Evolutionary conservation across 2,113 vertebrate genomes (phyloP), one percentile per base, ranked within the genome.

Genomic region (Coptodon rendalli): DNA sequence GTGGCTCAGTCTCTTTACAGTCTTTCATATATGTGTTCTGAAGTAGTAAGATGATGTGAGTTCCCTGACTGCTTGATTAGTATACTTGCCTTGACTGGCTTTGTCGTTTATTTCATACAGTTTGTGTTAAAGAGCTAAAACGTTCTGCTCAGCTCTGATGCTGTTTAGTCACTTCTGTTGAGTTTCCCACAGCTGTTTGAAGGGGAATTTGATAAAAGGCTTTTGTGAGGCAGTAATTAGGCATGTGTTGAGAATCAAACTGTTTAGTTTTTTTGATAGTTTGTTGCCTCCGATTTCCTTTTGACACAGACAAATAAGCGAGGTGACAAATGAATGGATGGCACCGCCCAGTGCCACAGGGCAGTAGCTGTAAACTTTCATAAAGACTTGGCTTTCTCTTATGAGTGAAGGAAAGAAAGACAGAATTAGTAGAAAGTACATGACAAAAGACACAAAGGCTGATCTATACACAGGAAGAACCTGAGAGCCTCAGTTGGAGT

Each of bases 231-330:
- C 6, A 4, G 68, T 76, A 48, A 76, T 29, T 76, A 76, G 40
- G 40, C 24, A 3, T 76, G 40, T 5, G 13, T 80, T 36, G 27
- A 14, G 48, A 56, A 53, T 38, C 10, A 36, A 76, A 73, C 53
- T 66, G 14, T 56, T 8, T 57, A 16, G 24, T 12, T 24, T 73
- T 61, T 66, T 11, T 89, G 71, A 81, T 73, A 86, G 61, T 84
- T 83, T 76, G 22, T 10, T 73, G 8, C 22, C n/a, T 73, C 14
- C 1, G 13, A 17, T 29, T 48, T 73, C 6, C 4, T 29, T 10
- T 45, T 73, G 3, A 73, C 40, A 73, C 22, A 73, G 10, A 63
- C 59, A 63, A 63, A 5, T 63, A 36, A 63, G 36, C 2, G 0
- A 63, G 6, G 9, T 63, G 17, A 63, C 16, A 53, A 57, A 84